phyloP scores from a whole-genome alignment of 2,797 vertebrate species.

The Clarias fuscus region DNA sequence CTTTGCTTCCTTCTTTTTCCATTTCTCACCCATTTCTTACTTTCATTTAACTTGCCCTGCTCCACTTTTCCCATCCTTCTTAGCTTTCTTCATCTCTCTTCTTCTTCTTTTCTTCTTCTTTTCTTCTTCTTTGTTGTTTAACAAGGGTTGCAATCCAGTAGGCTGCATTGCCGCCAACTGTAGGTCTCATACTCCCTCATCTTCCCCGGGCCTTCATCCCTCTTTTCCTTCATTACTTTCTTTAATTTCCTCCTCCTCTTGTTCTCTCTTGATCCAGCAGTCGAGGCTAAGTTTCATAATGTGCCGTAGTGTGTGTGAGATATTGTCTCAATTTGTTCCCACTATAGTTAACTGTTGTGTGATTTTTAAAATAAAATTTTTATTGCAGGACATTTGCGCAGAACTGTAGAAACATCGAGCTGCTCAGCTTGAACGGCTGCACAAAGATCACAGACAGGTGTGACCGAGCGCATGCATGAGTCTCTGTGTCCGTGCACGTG shows the following conservation, averaged over 20 bases:
- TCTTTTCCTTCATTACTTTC: not conserved
- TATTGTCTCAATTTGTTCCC: not conserved
- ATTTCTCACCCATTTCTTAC: not conserved
- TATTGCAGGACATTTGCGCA: conserved; percentile 92
- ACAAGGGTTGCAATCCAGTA: too few species aligned
- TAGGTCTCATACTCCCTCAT: too few species aligned
- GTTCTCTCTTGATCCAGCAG: not conserved
- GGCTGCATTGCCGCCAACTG: too few species aligned
- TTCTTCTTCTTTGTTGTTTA: not conserved
- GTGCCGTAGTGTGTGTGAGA: not conserved
- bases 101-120: not conserved
- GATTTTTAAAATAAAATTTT: conserved; percentile 16
- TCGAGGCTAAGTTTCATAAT: too few species aligned
- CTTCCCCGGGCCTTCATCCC: not conserved
- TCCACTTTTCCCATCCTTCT: not conserved
- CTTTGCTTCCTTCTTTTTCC: not conserved
- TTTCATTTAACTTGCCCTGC: not conserved
- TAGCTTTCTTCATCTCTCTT: not conserved
- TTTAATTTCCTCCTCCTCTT: not conserved
- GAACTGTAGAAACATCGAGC: conserved; percentile 97
- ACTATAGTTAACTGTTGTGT: not conserved
- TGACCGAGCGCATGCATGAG: conserved; percentile 46
- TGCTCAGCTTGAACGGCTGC: conserved; percentile 93
- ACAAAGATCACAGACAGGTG: conserved; percentile 98
- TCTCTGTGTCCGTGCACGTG: not conserved